Evolutionary conservation across 2,113 vertebrate genomes (phyloP), one percentile per base, ranked within the genome.

Genomic region (Paedocypris sp.): DNA sequence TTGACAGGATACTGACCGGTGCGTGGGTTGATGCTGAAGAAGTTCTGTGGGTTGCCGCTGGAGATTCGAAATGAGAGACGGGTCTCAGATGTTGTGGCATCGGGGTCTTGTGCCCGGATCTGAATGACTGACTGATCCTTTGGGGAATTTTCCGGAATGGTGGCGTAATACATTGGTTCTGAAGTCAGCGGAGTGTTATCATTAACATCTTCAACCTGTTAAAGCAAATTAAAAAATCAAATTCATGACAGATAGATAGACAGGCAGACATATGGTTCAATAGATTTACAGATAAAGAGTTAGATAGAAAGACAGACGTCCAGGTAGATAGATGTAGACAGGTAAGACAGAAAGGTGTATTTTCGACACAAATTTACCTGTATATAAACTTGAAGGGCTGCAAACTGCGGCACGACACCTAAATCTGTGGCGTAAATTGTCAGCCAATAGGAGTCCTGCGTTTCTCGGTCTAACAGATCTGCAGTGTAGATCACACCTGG

Each of bases 1-100:
- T 20, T 33, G 13, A 46, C 32, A 45, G 41, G 2, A 10, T 61
- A 11, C 67, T 86, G 82, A 99, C 95, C 95, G 75, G 89, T 95
- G 73, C 85, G 92, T 15, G 82, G 32, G 68, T 94, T 91, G 78
- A 99, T 92, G 50, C 78, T 84, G 41, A 99, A 99, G 78, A 98
- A 94, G 70, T 98, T 97, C 82, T 98, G 93, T 2, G 95, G 91
- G 72, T 99, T 98, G 54, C 95, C 95, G 31, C 93, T 96, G 62
- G 91, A 82, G 73, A 99, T 94, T 59, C 87, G 81, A 75, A 91
- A 98, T 16, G 64, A 87, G 68, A 98, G 81, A 23, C 80, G 85
- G 20, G 41, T 62, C 25, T 25, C 77, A 69, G 79, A 6, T 29
- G 72, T 51, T 13, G 71, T 82, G 12, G 87, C 85, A 38, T 99